Conservation (phyloP, 2,888 invertebrate genomes). For the Troilus luridus region DNA sequence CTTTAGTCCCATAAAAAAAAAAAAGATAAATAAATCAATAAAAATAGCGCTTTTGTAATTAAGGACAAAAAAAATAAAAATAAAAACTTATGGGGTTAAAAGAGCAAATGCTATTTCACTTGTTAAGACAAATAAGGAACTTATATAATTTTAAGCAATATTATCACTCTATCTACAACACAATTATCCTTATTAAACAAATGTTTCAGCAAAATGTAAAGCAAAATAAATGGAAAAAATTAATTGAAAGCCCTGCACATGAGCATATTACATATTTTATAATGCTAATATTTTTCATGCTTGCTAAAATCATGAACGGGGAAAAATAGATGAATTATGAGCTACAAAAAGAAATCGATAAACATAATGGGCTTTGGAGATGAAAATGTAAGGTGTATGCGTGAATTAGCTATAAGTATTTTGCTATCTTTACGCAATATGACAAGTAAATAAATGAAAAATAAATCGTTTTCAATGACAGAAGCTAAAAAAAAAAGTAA, state of each 20-base stretch:
- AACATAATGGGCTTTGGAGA: constrained; percentile 10
- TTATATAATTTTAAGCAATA: constrained; percentile 8
- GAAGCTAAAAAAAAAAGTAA: neutral
- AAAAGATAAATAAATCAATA: neutral
- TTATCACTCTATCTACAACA: constrained; percentile 38
- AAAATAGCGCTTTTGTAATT: neutral
- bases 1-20: constrained; percentile 22
- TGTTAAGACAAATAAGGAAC: constrained; percentile 1
- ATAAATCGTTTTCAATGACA: neutral
- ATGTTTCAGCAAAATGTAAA: constrained; percentile 46
- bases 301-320: constrained; percentile 52
- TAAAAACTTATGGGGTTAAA: neutral
- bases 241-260: constrained; percentile 31
- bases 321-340: neutral
- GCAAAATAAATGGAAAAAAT: constrained; percentile 15
- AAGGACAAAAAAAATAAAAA: neutral
- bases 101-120: neutral
- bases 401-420: constrained; percentile 44
- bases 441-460: neutral
- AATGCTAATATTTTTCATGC: constrained; percentile 55
- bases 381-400: constrained; percentile 39
- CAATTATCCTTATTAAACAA: constrained; percentile 23
- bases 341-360: constrained; percentile 16
- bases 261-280: constrained; percentile 30
- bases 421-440: neutral